These are phyloP conservation scores for Limonius californicus DNA, from an alignment of 1,140 invertebrate genomes.

Conservation along the genomic window DNA sequence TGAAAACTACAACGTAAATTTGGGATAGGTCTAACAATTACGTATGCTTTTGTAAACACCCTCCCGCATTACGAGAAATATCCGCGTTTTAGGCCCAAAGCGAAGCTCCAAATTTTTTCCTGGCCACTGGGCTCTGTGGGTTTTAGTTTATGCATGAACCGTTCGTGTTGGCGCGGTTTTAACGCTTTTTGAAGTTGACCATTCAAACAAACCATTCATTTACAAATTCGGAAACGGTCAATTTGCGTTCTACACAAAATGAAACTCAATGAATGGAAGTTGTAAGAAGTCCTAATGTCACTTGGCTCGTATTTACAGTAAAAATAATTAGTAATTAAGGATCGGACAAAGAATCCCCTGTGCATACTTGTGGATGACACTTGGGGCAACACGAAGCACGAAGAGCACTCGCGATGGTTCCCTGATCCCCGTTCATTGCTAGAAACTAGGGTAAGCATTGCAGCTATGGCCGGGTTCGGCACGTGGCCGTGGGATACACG, in stretches of 20 bases:
- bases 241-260: not conserved
- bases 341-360: not conserved
- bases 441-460: constrained; percentile 31
- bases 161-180: too few species aligned
- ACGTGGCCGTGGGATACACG: constrained; percentile 28
- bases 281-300: not conserved
- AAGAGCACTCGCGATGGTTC: constrained; percentile 17
- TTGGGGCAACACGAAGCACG: constrained; percentile 15
- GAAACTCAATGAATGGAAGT: not conserved
- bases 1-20: not conserved
- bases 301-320: not conserved
- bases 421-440: constrained; percentile 20
- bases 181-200: too few species aligned
- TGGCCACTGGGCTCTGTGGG: not conserved
- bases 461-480: constrained; percentile 33
- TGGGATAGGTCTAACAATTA: not conserved
- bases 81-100: too few species aligned
- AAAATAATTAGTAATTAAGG: not conserved
- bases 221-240: not conserved
- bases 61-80: not conserved
- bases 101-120: too few species aligned
- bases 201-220: too few species aligned
- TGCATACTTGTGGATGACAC: not conserved
- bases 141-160: too few species aligned
- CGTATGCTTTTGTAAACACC: not conserved